Evolutionary conservation across 2,113 vertebrate genomes (phyloP), one percentile per base, ranked within the genome.

Genomic region (Bettongia penicillata): DNA sequence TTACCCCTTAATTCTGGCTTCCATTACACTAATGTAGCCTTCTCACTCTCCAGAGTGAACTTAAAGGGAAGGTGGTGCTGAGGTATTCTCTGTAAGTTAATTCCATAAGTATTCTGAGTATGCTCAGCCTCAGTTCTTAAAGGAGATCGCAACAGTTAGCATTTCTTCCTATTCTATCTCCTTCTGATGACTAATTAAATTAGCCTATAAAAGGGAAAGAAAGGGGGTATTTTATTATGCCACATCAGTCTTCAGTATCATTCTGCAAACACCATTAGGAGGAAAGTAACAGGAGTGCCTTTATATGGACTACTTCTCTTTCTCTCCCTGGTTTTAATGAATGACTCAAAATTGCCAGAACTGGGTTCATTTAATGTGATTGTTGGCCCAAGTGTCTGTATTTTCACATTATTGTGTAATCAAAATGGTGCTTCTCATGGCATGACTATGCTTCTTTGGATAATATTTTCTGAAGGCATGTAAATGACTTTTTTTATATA

Each of bases 71-170:
- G 51, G 19, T n/a, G 53, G 22, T 91, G 23, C 8, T 51, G 68
- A 25, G 6, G 48, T 91, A 91, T 53, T 47, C 43, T 93, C 84
- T 90, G 61, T 93, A 55, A 89, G n/a, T 91, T 91, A 95, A 93
- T 61, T 28, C 0, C 2, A 3, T 10, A 61, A 28, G 28, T 61
- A 61, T 11, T 61, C 26, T 10, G 28, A 11, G 55, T 61, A 31
- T 10, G 10, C 25, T 61, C 26, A 31, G 55, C 53, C 53, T 53
- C 53, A 52, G 19, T 52, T 19, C 52, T 24, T 19, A 93, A 51
- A 53, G 12, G 25, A n/a, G 55, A 94, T 91, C 49, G 1, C 14
- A 95, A 49, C 31, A 12, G 55, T 22, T 77, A 37, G 25, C 1
- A 61, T 55, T 50, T 68, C 19, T 12, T 91, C 51, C 94, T 96